A percentile compares a stretch with the other conserved stretches of the same genome.
phyloP scores from a whole-genome alignment of 2,797 vertebrate genomes.

The Pseudochirops corinnae region DNA sequence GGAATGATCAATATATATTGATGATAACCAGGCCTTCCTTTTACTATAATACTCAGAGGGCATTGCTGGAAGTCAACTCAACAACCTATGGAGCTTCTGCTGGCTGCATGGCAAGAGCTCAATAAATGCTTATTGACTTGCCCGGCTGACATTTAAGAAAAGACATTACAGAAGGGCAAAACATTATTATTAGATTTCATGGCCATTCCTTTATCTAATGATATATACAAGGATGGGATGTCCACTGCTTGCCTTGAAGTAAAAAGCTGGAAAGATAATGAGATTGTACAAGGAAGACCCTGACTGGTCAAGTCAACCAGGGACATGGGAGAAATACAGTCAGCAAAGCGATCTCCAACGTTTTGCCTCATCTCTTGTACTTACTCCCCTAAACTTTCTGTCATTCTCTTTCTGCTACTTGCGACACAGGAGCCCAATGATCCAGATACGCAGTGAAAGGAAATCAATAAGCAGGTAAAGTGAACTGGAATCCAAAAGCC shows the following conservation, averaged over 20 bases:
- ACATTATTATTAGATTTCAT: neutral
- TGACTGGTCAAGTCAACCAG: slow-evolving; percentile 15
- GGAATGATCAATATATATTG: slow-evolving; percentile 17
- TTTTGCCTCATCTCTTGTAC: slow-evolving; percentile 10
- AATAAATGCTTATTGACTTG: neutral
- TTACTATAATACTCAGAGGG: neutral
- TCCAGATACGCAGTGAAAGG: slow-evolving; percentile 49
- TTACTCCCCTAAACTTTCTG: slow-evolving; percentile 24
- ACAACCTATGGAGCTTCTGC: neutral
- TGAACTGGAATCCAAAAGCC: slow-evolving; percentile 54
- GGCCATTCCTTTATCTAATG: slow-evolving; percentile 27
- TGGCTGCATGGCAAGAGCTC: neutral
- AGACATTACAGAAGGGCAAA: slow-evolving; percentile 12
- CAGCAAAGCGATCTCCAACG: neutral
- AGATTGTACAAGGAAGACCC: neutral
- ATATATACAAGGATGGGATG: neutral
- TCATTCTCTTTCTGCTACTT: neutral
- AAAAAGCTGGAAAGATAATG: neutral
- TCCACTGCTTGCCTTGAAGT: neutral
- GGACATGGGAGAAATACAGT: neutral
- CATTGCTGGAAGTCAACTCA: neutral
- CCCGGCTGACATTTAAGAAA: slow-evolving; percentile 3
- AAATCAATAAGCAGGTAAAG: slow-evolving; percentile 58
- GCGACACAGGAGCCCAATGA: slow-evolving; percentile 47
- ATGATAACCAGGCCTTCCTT: neutral